Percentiles rank a stretch among this genome's conserved stretches.
These are phyloP conservation scores for Pachycephala philippinensis DNA, from an alignment of 2,113 vertebrate genomes.

Conservation along the genomic window DNA sequence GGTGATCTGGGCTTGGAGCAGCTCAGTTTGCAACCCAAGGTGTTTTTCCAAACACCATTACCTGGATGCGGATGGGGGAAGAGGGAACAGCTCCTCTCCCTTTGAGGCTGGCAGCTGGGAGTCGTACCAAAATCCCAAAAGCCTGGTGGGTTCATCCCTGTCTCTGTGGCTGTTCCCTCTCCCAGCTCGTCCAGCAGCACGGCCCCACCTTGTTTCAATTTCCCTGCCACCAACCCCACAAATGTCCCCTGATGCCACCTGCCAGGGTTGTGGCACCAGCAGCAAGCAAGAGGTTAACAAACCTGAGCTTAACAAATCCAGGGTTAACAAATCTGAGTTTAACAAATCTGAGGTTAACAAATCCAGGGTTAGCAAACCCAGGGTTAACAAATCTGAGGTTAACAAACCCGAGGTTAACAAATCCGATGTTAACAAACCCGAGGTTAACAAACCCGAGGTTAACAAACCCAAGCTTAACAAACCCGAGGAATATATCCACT, in stretches of 20 bases:
- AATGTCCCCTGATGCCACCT: neutral
- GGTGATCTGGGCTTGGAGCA: neutral
- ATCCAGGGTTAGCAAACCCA: no score
- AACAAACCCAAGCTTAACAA: neutral
- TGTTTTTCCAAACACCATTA: neutral
- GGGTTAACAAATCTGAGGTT: neutral
- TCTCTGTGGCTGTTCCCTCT: fast-evolving
- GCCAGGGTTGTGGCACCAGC: neutral
- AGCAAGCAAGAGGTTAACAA: neutral
- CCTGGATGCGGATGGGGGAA: neutral
- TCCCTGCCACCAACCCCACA: neutral
- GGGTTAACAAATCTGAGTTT: no score
- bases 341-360: no score
- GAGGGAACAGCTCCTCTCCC: neutral
- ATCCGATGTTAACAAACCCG: no score
- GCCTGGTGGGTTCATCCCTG: neutral
- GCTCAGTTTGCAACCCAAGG: fast-evolving
- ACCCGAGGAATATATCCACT: neutral
- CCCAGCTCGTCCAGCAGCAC: neutral
- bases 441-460: no score
- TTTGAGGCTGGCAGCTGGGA: neutral
- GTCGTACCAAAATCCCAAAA: neutral
- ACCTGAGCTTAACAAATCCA: no score
- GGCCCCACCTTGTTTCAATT: neutral
- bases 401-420: neutral